These are phyloP conservation scores for Chaetophractus vellerosus DNA, from an alignment of 2,797 vertebrate genomes.

Conservation along the genomic window DNA sequence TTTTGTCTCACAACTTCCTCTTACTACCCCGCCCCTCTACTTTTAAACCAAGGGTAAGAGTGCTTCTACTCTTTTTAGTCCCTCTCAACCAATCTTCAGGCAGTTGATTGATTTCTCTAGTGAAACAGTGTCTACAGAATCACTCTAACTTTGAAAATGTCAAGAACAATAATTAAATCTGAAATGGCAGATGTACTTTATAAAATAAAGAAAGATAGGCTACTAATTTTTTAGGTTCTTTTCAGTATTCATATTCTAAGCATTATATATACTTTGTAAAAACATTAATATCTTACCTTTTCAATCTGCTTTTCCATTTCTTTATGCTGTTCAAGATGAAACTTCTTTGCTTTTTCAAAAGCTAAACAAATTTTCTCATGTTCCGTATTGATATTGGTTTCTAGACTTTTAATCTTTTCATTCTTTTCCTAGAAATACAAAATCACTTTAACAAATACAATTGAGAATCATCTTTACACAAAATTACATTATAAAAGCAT, in stretches of 20 bases:
- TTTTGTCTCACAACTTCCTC: neutral
- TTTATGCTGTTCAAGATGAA: conserved; percentile 90
- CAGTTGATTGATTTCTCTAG: neutral
- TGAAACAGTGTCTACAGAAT: conserved; percentile 11
- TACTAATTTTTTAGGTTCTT: conserved; percentile 58
- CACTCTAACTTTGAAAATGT: conserved; percentile 50
- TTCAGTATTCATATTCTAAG: conserved; percentile 51
- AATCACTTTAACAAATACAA: conserved; percentile 51
- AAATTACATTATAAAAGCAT: conserved; percentile 46
- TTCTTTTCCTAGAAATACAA: conserved; percentile 90
- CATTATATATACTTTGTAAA: conserved; percentile 8
- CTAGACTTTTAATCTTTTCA: conserved; percentile 90
- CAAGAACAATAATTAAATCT: conserved; percentile 54
- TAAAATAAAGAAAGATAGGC: conserved; percentile 37
- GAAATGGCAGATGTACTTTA: neutral
- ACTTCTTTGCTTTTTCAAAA: conserved; percentile 92
- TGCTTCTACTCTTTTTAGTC: neutral
- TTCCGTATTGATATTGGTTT: conserved; percentile 91
- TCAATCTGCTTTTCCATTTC: conserved; percentile 93
- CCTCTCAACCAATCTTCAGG: conserved; percentile 21
- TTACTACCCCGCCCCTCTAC: neutral
- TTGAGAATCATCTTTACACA: conserved; percentile 44
- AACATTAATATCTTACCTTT: conserved; percentile 90
- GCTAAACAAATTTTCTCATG: conserved; percentile 91
- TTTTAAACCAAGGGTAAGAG: conserved; percentile 16